Evolutionary conservation across 92 coral and sea anemone genomes (phyloP).

Genomic region (Palythoa grandis): DNA sequence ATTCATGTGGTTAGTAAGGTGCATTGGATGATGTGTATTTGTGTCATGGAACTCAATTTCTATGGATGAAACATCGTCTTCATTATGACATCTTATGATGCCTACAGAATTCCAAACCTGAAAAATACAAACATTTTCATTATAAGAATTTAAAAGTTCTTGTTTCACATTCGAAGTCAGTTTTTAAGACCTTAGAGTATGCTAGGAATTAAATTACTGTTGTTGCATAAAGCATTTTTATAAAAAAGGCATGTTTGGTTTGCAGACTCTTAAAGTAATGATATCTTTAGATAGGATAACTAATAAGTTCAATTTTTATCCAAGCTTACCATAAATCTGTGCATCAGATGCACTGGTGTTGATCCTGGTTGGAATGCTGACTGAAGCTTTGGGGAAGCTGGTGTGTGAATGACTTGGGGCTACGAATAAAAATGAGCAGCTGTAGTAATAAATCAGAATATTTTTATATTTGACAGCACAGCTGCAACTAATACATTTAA

Average conservation of each 20-base stretch:
- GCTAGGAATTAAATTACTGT: no score
- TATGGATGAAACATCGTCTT: constrained; percentile 93
- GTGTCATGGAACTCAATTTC: constrained; percentile 97
- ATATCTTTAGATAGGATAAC: no score
- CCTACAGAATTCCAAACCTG: constrained; percentile 98
- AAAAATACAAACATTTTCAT: background rate
- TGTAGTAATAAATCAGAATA: background rate
- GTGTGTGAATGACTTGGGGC: constrained; percentile 77
- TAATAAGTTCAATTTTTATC: no score
- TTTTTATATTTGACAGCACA: background rate
- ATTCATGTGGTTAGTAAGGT: constrained; percentile 89
- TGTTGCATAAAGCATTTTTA: background rate
- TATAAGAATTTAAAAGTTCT: background rate
- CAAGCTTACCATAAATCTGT: constrained; percentile 88
- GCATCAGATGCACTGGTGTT: constrained; percentile 96
- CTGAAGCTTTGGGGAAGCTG: constrained; percentile 76
- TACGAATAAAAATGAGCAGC: background rate
- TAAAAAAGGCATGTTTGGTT: background rate
- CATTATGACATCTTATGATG: constrained; percentile 90
- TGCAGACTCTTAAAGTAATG: no score
- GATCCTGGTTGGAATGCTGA: constrained; percentile 90
- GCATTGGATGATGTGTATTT: constrained; percentile 90
- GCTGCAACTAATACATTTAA: no score
- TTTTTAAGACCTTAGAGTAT: background rate
- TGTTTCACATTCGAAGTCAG: background rate